Conservation (phyloP, 2,113 vertebrate species). For the Empidonax alnorum region DNA sequence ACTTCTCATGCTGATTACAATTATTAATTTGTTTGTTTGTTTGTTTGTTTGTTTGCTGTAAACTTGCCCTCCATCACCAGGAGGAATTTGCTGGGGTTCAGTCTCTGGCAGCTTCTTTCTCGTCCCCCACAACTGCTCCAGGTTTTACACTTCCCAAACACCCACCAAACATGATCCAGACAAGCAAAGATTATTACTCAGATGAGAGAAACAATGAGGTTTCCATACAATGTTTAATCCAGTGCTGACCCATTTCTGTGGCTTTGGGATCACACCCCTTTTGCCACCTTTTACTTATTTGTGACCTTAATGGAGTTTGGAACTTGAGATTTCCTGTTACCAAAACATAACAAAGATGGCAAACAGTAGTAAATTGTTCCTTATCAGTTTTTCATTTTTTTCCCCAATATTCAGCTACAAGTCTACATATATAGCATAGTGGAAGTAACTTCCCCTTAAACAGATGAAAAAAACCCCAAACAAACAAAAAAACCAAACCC, state of each 20-base stretch:
- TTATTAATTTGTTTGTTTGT: neutral
- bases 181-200: neutral
- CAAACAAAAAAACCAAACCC: accelerated
- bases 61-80: neutral
- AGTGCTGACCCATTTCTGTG: neutral
- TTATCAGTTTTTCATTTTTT: neutral
- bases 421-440: neutral
- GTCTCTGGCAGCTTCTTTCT: neutral
- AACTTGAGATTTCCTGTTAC: neutral
- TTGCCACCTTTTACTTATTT: neutral
- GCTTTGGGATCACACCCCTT: neutral
- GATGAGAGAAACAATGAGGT: neutral
- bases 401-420: neutral
- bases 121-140: neutral
- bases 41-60: neutral
- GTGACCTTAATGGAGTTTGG: neutral
- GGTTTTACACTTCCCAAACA: neutral
- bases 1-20: neutral
- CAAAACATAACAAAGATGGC: neutral
- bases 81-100: neutral
- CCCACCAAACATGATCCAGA: neutral
- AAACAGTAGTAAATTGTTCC: neutral
- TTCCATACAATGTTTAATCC: neutral
- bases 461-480: neutral
- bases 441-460: neutral